Base-by-base conservation (phyloP, 2,797 vertebrate species). In the Schizothorax lantsangensis region DNA sequence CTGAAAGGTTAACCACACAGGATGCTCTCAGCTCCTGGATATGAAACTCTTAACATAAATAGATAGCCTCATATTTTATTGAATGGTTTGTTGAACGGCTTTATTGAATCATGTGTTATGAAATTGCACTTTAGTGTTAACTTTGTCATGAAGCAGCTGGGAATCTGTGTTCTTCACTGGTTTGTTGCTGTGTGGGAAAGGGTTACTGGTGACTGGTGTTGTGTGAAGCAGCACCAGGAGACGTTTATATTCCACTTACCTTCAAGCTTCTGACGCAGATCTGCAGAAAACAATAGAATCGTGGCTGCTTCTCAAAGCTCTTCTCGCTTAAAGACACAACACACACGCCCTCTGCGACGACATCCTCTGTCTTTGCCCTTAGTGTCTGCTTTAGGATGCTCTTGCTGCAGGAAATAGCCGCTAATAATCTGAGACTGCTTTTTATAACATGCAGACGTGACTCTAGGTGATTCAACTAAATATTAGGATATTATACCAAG, bases 251-350 rank as follows among this genome's bases (percentile, higher is more conserved):
- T 40, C 21, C 57, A 19, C 23, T 75, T 64, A 33, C n/a, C 21
- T 59, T 80, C 5, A 57, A 59, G 81, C 66, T 66, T 84, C 78
- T 85, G 87, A 88, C 47, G 84, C 84, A 81, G 57, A 83, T 83
- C 81, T 85, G 79, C 14, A 83, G 83, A 80, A 71, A 89, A 87
- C 78, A 86, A 88, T 86, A 86, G 87, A 81, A 79, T 74, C 62
- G 54, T 78, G 12, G 81, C 68, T 74, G 49, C 26, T 81, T 82
- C n/a, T 84, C 80, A 79, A 78, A 88, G 73, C 26, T 77, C 30
- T 54, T 77, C 64, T 86, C 33, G 45, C 68, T 87, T 59, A 49
- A 62, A 85, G 84, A 72, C 84, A 84, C 83, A 83, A 77, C 71
- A 75, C 73, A 8, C 38, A 59, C 59, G 54, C 74, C 88, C 62